phyloP scores from a whole-genome alignment of 1,140 invertebrate genomes.

The Leguminivora glycinivorella region DNA sequence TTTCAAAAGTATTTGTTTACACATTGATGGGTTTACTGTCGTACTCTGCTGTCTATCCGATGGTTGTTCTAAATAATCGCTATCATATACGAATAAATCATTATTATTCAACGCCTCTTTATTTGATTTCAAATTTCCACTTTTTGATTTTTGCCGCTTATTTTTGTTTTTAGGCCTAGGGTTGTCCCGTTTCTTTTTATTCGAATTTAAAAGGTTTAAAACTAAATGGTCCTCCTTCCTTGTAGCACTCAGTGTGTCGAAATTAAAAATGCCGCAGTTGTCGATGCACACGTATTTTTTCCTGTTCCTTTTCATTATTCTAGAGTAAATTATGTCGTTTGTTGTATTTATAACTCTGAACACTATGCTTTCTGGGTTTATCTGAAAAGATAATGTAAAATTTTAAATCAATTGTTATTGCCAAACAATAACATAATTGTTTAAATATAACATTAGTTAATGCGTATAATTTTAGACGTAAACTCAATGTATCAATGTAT shows the following conservation, averaged over 20 bases:
- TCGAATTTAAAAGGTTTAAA: slow-evolving; percentile 39
- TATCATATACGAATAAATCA: background rate
- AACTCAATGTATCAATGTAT: too few species aligned
- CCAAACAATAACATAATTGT: too few species aligned
- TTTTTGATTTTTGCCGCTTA: background rate
- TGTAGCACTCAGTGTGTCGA: slow-evolving; percentile 33
- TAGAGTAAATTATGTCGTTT: slow-evolving; percentile 54
- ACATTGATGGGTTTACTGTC: background rate
- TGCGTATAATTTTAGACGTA: too few species aligned
- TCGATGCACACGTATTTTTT: slow-evolving; percentile 46
- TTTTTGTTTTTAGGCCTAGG: background rate
- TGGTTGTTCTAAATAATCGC: background rate
- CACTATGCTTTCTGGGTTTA: slow-evolving; percentile 39
- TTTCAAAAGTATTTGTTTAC: slow-evolving; percentile 3
- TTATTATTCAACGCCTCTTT: background rate
- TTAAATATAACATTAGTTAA: too few species aligned
- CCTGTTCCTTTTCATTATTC: slow-evolving; percentile 47
- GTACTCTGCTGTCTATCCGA: background rate
- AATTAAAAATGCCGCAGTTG: slow-evolving; percentile 42
- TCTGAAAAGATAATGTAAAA: slow-evolving; percentile 41
- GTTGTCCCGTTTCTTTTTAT: slow-evolving; percentile 36
- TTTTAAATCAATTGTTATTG: background rate
- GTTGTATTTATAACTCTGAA: slow-evolving; percentile 52
- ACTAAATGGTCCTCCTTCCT: slow-evolving; percentile 35
- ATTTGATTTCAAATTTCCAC: background rate